phyloP scores from a whole-genome alignment of 2,113 vertebrate genomes.

The Lethenteron camtschaticum region DNA sequence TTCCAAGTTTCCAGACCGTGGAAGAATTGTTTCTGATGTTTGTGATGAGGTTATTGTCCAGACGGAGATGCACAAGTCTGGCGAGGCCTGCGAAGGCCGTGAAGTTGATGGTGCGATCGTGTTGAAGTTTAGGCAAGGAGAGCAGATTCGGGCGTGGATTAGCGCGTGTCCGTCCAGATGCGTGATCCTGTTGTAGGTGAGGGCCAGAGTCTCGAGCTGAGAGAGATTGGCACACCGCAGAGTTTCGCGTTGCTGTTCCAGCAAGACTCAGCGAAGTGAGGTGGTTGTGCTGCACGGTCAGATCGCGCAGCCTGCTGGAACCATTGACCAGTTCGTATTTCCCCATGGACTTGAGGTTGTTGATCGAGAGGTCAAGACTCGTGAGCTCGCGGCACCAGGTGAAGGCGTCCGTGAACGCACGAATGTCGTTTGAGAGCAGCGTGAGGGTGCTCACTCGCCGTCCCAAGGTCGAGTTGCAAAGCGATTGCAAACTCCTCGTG shows the following conservation, averaged over 20 bases:
- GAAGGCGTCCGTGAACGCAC: fast-evolving
- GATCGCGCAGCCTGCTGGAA: background rate
- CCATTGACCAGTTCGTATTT: slow-evolving; percentile 16
- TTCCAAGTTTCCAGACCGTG: slow-evolving; percentile 21
- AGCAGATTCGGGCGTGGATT: slow-evolving; percentile 19
- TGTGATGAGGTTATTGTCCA: slow-evolving; percentile 48
- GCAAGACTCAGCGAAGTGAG: slow-evolving; percentile 13
- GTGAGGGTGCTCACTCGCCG: slow-evolving; percentile 11
- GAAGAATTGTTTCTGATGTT: slow-evolving; percentile 27
- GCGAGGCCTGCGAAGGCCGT: slow-evolving; percentile 23
- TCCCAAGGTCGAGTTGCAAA: slow-evolving; percentile 19
- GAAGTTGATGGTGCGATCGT: slow-evolving; percentile 23
- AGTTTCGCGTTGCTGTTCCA: fast-evolving
- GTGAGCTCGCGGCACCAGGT: slow-evolving; percentile 17
- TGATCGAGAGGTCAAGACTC: slow-evolving; percentile 26
- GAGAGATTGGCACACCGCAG: slow-evolving; percentile 7
- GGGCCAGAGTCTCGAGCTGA: slow-evolving; percentile 16
- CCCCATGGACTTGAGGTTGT: slow-evolving; percentile 9
- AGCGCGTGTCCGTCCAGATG: slow-evolving; percentile 18
- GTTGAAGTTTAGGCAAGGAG: slow-evolving; percentile 38
- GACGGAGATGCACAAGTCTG: slow-evolving; percentile 23
- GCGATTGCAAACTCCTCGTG: background rate
- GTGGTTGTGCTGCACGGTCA: slow-evolving; percentile 32
- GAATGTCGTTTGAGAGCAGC: slow-evolving; percentile 16
- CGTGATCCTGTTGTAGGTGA: slow-evolving; percentile 40